Evolutionary conservation across 2,113 vertebrate genomes (phyloP), one percentile per base, ranked within the genome.

Genomic region (Riparia riparia): DNA sequence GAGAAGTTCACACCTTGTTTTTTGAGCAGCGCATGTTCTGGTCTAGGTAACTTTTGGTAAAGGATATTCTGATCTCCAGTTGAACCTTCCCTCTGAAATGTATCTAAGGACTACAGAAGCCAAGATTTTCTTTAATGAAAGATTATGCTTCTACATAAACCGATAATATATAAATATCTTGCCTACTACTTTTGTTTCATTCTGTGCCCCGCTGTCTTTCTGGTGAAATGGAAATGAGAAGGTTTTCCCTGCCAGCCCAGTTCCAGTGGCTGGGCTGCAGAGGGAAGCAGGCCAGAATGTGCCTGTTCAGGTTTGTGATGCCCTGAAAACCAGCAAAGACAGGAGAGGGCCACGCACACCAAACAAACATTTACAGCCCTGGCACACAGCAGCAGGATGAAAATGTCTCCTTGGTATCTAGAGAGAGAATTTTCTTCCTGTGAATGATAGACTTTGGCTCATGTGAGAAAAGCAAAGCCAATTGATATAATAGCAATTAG

Each of bases 401-500:
- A 94, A 87, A 58, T 37, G 7, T 79, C 42, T 90, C 66, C 71
- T 44, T 26, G 26, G 66, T 87, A 87, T 50, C 65, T 32, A 16
- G 78, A 80, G 70, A 90, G 88, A 87, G 34, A 64, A 69, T 95
- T 90, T 94, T 76, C 78, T 78, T 87, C 81, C 60, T 49, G 42
- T 89, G 83, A 93, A 56, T 92, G 72, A 96, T 95, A 53, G 69
- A 56, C 81, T 95, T 95, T 96, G 94, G 91, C 93, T 96, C 31
- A 13, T 82, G 89, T 85, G 85, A 90, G 69, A 85, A 89, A 95
- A 92, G 63, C 77, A 92, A 95, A 95, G 77, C 85, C 93, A 93
- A 92, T 92, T 94, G 95, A 96, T 97, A 91, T 96, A 96, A 91
- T 94, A 96, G 88, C 90, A 94, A 88, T 97, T 97, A 96, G 95